phyloP scores from a whole-genome alignment of 92 coral and sea anemone genomes.

The Parazoanthus swiftii region DNA sequence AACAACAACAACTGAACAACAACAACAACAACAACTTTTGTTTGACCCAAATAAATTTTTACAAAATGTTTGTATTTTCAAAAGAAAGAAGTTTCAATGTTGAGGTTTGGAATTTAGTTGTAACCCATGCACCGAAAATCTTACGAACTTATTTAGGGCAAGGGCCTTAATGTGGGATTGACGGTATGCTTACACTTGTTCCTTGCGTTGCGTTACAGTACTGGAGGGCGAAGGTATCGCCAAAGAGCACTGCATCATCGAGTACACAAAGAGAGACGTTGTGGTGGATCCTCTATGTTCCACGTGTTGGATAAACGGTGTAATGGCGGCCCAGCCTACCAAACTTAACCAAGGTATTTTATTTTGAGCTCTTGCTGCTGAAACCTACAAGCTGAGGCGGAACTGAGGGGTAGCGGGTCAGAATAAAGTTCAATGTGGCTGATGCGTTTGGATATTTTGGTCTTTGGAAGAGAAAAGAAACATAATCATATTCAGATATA shows the following conservation, averaged over 20 bases:
- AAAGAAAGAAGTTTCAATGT: no score
- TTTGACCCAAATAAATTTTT: no score
- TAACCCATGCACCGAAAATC: no score
- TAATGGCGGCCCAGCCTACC: constrained; percentile 69
- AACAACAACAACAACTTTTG: no score
- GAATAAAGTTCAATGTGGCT: neutral
- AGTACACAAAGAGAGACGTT: constrained; percentile 75
- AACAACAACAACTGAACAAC: no score
- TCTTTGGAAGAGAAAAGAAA: no score
- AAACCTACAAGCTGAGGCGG: neutral
- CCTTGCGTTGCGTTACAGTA: constrained; percentile 49
- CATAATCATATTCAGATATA: no score
- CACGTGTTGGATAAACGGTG: constrained; percentile 83
- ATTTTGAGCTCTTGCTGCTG: no score
- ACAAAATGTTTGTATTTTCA: no score
- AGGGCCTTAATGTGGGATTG: no score
- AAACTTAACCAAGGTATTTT: constrained; percentile 84
- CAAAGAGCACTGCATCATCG: constrained; percentile 85
- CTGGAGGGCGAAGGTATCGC: constrained; percentile 84
- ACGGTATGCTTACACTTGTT: neutral
- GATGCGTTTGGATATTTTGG: neutral
- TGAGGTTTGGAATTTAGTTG: no score
- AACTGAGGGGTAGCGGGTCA: neutral
- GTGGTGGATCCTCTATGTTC: constrained; percentile 72
- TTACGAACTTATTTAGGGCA: no score